These are phyloP conservation scores for Varanus salvator DNA, from an alignment of 2,113 vertebrate genomes.

Conservation along the genomic window DNA sequence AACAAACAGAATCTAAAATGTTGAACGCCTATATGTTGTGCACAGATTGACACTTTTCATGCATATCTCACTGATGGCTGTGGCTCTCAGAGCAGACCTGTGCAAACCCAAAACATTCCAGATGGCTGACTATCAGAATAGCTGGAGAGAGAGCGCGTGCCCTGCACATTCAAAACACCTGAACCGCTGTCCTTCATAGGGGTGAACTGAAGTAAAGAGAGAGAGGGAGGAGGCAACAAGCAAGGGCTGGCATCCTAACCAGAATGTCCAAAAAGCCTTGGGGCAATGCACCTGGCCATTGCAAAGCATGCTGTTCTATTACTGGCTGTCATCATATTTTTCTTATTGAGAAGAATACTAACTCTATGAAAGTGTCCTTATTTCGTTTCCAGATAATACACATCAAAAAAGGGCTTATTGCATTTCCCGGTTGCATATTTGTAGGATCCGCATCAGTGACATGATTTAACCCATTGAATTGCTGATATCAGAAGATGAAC, in stretches of 20 bases:
- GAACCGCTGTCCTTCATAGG: not conserved
- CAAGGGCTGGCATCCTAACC: not conserved
- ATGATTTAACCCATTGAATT: conserved; percentile 13
- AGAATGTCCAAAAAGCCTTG: not conserved
- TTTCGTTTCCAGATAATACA: not conserved
- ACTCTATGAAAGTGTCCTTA: not conserved
- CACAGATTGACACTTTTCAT: not conserved
- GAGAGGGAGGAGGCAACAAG: not conserved
- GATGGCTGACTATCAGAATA: not conserved
- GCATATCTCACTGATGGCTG: not conserved
- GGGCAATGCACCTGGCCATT: not conserved
- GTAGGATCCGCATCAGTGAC: conserved; percentile 32
- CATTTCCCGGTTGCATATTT: conserved; percentile 45
- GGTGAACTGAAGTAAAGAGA: not conserved
- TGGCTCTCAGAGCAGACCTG: not conserved
- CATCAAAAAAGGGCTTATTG: conserved; percentile 3
- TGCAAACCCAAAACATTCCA: not conserved
- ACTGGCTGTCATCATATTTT: not conserved
- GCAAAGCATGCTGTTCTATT: not conserved
- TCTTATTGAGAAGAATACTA: not conserved
- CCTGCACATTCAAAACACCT: not conserved
- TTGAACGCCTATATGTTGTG: not conserved
- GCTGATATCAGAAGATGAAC: conserved; percentile 22
- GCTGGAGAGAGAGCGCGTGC: too few relatives aligned
- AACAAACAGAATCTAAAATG: not conserved